Conservation (phyloP, 1,140 invertebrate genomes). For the Orius laevigatus region DNA sequence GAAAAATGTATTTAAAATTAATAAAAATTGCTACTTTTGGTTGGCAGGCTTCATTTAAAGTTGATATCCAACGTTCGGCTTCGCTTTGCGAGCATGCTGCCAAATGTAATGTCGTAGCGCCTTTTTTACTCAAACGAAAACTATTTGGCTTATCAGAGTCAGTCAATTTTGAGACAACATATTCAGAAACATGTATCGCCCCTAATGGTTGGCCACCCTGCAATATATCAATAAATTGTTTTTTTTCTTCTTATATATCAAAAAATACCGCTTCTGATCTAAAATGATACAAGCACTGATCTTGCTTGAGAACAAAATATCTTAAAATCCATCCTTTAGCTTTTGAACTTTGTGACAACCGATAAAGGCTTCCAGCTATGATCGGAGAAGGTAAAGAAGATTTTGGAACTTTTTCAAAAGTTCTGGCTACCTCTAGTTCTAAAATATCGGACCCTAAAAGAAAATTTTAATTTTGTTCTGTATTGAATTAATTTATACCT, state of each 20-base stretch:
- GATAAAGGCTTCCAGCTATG: conserved; percentile 62
- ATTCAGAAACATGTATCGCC: conserved; percentile 70
- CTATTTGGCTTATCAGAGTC: conserved; percentile 37
- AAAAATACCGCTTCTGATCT: conserved; percentile 64
- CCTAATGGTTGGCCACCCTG: conserved; percentile 79
- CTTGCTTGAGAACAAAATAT: conserved; percentile 79
- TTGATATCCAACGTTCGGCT: conserved; percentile 53
- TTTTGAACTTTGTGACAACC: conserved; percentile 39
- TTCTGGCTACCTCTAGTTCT: conserved; percentile 73
- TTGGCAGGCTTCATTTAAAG: conserved; percentile 47
- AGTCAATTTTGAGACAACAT: conserved; percentile 47
- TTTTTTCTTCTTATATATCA: neutral
- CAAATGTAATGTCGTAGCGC: conserved; percentile 58
- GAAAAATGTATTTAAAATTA: conserved; percentile 25
- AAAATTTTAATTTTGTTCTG: too few species aligned
- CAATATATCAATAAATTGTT: conserved; percentile 11
- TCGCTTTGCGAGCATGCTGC: conserved; percentile 63
- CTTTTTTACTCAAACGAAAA: conserved; percentile 60
- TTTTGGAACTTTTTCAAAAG: conserved; percentile 55
- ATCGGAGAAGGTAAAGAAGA: conserved; percentile 16
- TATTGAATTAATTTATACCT: conserved; percentile 40
- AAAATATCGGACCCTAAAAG: conserved; percentile 45
- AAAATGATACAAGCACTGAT: conserved; percentile 91
- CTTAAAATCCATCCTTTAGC: conserved; percentile 62
- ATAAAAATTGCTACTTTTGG: conserved; percentile 14